A percentile compares a stretch with the other conserved stretches of the same genome.
Evolutionary conservation across 2,797 vertebrate species (phyloP).

Genomic region (Simalia tracyae): DNA sequence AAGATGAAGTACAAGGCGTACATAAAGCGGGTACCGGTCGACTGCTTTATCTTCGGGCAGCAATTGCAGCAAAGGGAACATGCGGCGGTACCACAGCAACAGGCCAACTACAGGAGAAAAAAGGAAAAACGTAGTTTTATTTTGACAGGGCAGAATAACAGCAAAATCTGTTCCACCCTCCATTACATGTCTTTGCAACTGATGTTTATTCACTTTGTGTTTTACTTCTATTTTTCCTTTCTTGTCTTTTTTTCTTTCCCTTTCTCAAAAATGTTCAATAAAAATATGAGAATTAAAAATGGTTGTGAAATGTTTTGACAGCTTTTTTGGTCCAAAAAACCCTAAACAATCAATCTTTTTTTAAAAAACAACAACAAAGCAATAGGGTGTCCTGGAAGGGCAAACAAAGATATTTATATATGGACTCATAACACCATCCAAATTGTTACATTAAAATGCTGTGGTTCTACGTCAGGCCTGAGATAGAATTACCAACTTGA

Average conservation of each 20-base stretch:
- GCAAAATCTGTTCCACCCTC: background rate
- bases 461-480: background rate
- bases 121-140: background rate
- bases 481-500: background rate
- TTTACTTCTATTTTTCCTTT: too few relatives aligned
- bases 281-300: background rate
- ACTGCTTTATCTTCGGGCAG: conserved; percentile 95
- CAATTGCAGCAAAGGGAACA: conserved; percentile 92
- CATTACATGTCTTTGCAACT: background rate
- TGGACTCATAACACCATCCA: background rate
- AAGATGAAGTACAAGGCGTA: conserved; percentile 93
- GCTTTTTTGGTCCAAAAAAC: background rate
- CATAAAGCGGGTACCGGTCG: conserved; percentile 94
- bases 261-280: background rate
- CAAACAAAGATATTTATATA: background rate
- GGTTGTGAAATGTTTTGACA: background rate
- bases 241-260: background rate
- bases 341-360: background rate
- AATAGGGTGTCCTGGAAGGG: background rate
- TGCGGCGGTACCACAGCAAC: conserved; percentile 89
- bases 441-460: background rate
- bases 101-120: conserved; percentile 83
- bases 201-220: too few relatives aligned
- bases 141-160: background rate
- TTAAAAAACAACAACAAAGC: background rate